These are phyloP conservation scores for Anisognathus igniventris DNA, from an alignment of 2,797 vertebrate genomes.

Conservation along the genomic window DNA sequence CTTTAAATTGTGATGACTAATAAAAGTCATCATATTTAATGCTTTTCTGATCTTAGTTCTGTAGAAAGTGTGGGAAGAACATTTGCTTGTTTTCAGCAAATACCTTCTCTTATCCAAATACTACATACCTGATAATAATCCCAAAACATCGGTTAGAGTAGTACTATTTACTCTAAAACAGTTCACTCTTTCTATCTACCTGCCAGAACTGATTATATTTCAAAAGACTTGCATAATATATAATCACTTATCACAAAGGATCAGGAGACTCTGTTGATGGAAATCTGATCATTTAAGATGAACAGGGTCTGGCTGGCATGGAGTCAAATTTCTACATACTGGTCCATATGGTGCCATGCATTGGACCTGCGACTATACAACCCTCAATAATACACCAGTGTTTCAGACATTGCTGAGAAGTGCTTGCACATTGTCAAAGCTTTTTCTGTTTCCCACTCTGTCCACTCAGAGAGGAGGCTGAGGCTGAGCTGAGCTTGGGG, in stretches of 20 bases:
- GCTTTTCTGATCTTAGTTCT: neutral
- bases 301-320: neutral
- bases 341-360: fast-evolving
- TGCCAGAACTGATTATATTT: neutral
- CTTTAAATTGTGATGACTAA: neutral
- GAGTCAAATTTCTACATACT: neutral
- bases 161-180: neutral
- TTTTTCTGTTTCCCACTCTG: neutral
- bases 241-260: neutral
- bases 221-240: neutral
- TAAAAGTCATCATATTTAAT: neutral
- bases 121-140: neutral
- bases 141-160: neutral
- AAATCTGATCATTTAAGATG: neutral
- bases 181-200: neutral
- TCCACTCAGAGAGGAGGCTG: fast-evolving
- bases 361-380: neutral
- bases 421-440: fast-evolving
- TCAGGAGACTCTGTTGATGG: neutral
- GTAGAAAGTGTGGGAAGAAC: neutral
- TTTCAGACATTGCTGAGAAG: neutral
- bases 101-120: neutral
- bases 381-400: neutral
- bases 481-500: neutral
- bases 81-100: neutral